Evolutionary conservation across 2,888 invertebrate genomes (phyloP).

Genomic region (Willowsia nigromaculata): DNA sequence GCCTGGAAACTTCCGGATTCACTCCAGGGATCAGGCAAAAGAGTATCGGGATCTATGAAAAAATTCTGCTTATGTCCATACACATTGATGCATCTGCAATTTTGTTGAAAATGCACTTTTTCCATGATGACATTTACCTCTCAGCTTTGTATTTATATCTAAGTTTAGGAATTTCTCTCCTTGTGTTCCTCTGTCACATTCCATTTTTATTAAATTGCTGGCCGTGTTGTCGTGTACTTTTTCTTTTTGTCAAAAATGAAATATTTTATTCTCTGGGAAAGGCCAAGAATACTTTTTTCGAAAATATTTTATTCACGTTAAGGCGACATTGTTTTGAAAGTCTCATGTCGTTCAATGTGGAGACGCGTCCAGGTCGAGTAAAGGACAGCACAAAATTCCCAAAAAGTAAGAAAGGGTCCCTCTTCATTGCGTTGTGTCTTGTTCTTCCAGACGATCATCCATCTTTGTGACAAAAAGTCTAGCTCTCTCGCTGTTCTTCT

Average conservation of each 20-base stretch:
- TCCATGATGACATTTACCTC: background rate
- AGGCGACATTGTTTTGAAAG: conserved; percentile 73
- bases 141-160: background rate
- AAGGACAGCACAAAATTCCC: conserved; percentile 18
- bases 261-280: conserved; percentile 5
- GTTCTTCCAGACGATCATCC: conserved; percentile 64
- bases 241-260: background rate
- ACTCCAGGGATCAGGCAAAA: background rate
- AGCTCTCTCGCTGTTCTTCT: conserved; percentile 58
- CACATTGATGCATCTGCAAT: background rate
- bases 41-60: background rate
- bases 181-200: conserved; percentile 20
- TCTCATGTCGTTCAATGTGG: conserved; percentile 61
- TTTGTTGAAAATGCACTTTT: background rate
- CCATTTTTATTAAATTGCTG: conserved; percentile 1
- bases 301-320: background rate
- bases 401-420: conserved; percentile 45
- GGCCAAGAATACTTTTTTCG: background rate
- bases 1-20: conserved; percentile 65
- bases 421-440: conserved; percentile 38
- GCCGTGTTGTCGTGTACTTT: background rate
- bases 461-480: conserved; percentile 71
- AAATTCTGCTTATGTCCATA: background rate
- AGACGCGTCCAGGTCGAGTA: conserved; percentile 17
- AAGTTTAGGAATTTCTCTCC: background rate